Conservation (phyloP, 2,797 vertebrate species). For the Cirrhinus mrigala region DNA sequence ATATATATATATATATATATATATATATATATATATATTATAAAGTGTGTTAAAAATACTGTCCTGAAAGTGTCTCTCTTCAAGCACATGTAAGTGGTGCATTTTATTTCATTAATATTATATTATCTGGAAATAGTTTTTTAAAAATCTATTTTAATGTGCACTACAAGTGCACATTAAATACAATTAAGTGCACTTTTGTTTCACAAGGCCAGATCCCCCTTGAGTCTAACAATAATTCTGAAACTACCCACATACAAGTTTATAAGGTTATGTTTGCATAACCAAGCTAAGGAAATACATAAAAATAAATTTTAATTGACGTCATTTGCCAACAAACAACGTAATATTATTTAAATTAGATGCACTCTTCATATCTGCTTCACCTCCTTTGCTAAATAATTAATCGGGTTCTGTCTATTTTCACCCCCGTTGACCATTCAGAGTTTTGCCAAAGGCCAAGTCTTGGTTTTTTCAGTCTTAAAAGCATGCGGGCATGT, state of each 20-base stretch:
- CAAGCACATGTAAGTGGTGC: too few relatives aligned
- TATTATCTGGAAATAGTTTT: too few relatives aligned
- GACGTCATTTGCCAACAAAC: neutral
- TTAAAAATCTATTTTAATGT: neutral
- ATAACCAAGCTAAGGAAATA: neutral
- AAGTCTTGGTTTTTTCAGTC: constrained; percentile 20
- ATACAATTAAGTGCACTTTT: neutral
- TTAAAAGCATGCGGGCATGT: constrained; percentile 47
- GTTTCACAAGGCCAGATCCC: neutral
- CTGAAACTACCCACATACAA: neutral
- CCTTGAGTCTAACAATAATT: neutral
- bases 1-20: too few relatives aligned
- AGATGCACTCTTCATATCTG: neutral
- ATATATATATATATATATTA: too few relatives aligned
- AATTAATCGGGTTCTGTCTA: constrained; percentile 51
- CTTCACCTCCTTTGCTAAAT: constrained; percentile 33
- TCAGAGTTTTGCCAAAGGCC: constrained; percentile 41
- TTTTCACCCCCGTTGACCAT: constrained; percentile 49
- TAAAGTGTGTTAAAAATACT: neutral
- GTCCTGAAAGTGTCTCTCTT: neutral
- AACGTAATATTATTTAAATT: neutral
- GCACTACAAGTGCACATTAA: too few relatives aligned
- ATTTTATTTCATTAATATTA: too few relatives aligned
- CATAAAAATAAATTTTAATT: neutral
- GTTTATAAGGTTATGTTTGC: neutral